phyloP scores from a whole-genome alignment of 1,140 invertebrate genomes.

The fruit fly (Drosophila melanogaster) region Release_6_plus_ISO1_MT NT_033779.5:12382501-12383000 shows the following conservation, averaged over 20 bases:
- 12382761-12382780: neutral
- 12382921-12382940: slow-evolving; percentile 82
- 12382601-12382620: neutral
- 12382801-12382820: too few species aligned
- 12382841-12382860: slow-evolving; percentile 35
- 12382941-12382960: slow-evolving; percentile 81
- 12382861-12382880: slow-evolving; percentile 24
- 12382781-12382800: slow-evolving; percentile 62
- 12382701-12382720: slow-evolving; percentile 53
- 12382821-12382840: slow-evolving; percentile 71
- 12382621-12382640: slow-evolving; percentile 50
- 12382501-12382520: slow-evolving; percentile 21
- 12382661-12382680: slow-evolving; percentile 81
- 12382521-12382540: slow-evolving; percentile 52
- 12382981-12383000: slow-evolving; percentile 15
- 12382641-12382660: slow-evolving; percentile 78
- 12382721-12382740: slow-evolving; percentile 61
- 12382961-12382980: slow-evolving; percentile 43
- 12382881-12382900: slow-evolving; percentile 64
- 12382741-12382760: slow-evolving; percentile 21
- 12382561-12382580: slow-evolving; percentile 72
- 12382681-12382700: slow-evolving; percentile 79
- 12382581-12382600: slow-evolving; percentile 10
- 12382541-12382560: slow-evolving; percentile 80
- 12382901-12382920: slow-evolving; percentile 82